Base-by-base conservation (phyloP, 1,140 invertebrate genomes). In the Nymphalis io region DNA sequence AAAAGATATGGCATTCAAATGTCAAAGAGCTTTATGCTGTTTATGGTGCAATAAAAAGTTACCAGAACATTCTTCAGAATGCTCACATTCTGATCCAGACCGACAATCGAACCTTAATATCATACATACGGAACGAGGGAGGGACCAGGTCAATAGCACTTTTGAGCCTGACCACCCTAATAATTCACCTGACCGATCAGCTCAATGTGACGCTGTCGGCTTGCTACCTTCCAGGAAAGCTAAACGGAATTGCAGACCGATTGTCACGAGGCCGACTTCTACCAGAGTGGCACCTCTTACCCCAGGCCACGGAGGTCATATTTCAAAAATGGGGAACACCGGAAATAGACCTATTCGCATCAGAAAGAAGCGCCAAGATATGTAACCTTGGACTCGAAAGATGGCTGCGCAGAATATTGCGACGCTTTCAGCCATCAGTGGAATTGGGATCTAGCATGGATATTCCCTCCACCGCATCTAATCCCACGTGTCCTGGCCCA, bases 41-140 rank as follows among this genome's bases (percentile, higher is more conserved):
- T n/a, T 66, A 68, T 18, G 55, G 67, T n/a, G 78, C 79, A 12
- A 58, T 85, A 27, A 67, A 15, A 60, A 61, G 1, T 11, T 18
- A 51, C 8, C 46, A 8, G 15, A 20, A 6, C 2, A 20, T 1
- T 10, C 46, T 58, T 86, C 16, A 11, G 57, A 62, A 72, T 64
- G 69, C 64, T 1, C 68, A 66, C 16, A 46, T 73, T 68, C 55
- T 88, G 16, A 33, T 87, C 3, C 84, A 85, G 53, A 75, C 84
- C 44, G 80, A 85, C 82, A 87, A 82, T 69, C 75, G 66, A 23
- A 87, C 85, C 3, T 69, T 85, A 1, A 78, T 85, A 5, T 61
- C 77, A 10, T 82, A 86, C 64, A 76, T 90, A 39, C 70, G 68
- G 53, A 88, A 85, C 53, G 81, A 87, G 62, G 81, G 82, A 6